phyloP scores from a whole-genome alignment of 1,140 invertebrate genomes.

The Cataglyphis hispanica region DNA sequence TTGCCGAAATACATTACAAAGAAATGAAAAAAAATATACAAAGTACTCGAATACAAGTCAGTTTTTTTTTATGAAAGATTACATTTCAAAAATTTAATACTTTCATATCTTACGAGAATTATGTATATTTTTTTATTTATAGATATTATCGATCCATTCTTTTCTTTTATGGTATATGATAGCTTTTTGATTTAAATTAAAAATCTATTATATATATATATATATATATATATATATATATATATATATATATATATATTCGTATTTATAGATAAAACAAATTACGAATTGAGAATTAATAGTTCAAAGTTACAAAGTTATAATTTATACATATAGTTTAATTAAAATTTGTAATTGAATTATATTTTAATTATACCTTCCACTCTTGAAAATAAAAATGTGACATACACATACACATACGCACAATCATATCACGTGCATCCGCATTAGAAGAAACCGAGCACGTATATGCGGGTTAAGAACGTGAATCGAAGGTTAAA shows the following conservation, averaged over 20 bases:
- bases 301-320: neutral
- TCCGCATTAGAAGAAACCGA: conserved; percentile 42
- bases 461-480: conserved; percentile 41
- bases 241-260: neutral
- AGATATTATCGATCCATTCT: neutral
- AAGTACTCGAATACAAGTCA: neutral
- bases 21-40: neutral
- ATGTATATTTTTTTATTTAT: neutral
- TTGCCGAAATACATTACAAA: neutral
- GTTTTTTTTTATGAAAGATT: neutral
- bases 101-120: neutral
- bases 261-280: neutral
- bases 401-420: neutral
- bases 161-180: neutral
- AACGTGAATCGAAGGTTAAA: conserved; percentile 68
- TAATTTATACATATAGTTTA: neutral
- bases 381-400: neutral
- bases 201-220: neutral
- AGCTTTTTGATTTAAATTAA: neutral
- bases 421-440: conserved; percentile 21
- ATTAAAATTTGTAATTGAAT: conserved; percentile 12
- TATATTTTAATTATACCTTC: conserved; percentile 23
- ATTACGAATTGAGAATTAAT: neutral
- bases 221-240: too few relatives aligned
- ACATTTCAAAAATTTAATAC: neutral